Percentiles rank a stretch among this genome's conserved stretches.
phyloP scores from a whole-genome alignment of 2,888 invertebrate species.

The Lottia scabra region DNA sequence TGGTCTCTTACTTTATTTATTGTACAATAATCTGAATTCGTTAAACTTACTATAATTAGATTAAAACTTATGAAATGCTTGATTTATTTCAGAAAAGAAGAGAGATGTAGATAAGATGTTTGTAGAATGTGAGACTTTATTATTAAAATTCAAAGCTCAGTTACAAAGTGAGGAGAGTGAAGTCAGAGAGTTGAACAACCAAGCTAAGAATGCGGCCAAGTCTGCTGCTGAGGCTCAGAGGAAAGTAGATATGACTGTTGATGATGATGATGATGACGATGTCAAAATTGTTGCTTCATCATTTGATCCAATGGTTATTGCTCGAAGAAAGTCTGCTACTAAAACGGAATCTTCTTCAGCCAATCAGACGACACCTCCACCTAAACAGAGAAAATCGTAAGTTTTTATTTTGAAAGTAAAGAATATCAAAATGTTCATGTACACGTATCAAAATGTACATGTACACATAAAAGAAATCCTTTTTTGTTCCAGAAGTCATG shows the following conservation, averaged over 20 bases:
- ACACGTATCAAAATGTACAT: too few species aligned
- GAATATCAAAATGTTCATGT: too few species aligned
- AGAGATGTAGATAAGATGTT: neutral
- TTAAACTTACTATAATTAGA: too few species aligned
- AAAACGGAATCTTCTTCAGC: constrained; percentile 23
- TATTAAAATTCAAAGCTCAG: neutral
- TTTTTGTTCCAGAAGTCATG: too few species aligned
- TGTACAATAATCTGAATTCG: too few species aligned
- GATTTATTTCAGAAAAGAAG: neutral
- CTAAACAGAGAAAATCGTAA: neutral
- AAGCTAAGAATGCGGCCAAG: neutral
- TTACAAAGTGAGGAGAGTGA: neutral
- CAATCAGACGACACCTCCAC: neutral
- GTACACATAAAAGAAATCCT: too few species aligned
- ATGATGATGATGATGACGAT: constrained; percentile 61
- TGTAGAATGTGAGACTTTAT: neutral
- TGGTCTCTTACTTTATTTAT: too few species aligned
- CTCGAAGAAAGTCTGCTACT: constrained; percentile 17
- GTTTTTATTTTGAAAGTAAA: too few species aligned
- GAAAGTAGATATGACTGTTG: constrained; percentile 18
- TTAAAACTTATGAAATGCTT: too few species aligned
- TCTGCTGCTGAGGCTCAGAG: neutral
- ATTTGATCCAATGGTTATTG: constrained; percentile 33
- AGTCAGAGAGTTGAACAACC: neutral
- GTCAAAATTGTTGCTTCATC: constrained; percentile 57